Evolutionary conservation across 2,113 vertebrate genomes (phyloP), one percentile per base, ranked within the genome.

Genomic region (Anolis sagrei): DNA sequence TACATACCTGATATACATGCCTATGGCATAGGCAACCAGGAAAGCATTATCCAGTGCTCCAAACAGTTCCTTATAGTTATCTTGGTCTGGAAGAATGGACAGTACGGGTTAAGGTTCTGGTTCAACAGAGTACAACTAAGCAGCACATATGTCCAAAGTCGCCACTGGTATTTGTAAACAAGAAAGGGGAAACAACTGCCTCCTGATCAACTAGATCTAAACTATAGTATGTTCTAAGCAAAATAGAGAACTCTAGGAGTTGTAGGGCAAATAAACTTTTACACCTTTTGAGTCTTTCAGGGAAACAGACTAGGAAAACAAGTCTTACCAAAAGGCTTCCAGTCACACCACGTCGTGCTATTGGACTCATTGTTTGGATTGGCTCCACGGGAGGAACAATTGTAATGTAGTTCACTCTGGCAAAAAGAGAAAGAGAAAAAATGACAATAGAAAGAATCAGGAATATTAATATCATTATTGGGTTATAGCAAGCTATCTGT

Each of bases 1-100:
- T 62, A 69, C 72, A 18, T 88, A 99, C 99, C 99, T 99, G 96
- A 99, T 96, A 76, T 99, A 99, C 99, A 99, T 99, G 92, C 98
- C 99, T 0, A 99, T 95, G 87, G 99, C 98, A 0, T 99, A 99
- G 74, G 99, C 97, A 85, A 99, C 97, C 29, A 99, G 96, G 93
- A 99, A 99, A 87, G 97, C 98, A 0, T 99, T 98, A 88, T 99
- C 98, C 97, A 99, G 82, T 0, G 96, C 96, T 18, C 98, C 98
- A 74, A 98, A 98, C 39, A 99, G 93, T 3, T 97, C 97, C 85
- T 97, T 96, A 82, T 99, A 99, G 95, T 99, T 98, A 83, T 96
- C 93, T 84, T 97, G 93, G 90, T 99, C 98, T 99, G 91, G 62
- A 91, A 84, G 44, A 82, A 89, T 49, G 19, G 6, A 27, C 5